phyloP scores from a whole-genome alignment of 2,797 vertebrate genomes.

The Sphenopsis melanotis region DNA sequence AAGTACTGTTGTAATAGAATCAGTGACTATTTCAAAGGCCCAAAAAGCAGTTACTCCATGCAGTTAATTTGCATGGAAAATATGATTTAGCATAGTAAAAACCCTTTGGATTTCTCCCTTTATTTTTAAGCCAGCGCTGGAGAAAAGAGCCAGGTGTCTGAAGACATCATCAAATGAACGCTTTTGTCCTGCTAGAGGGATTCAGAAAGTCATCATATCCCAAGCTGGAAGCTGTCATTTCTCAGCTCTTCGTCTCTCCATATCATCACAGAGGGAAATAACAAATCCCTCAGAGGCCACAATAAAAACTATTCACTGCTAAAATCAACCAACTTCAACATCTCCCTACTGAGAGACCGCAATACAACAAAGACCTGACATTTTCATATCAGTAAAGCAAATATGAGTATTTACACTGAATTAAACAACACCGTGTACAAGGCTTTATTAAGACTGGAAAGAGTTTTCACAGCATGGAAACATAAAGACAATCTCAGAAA shows the following conservation, averaged over 20 bases:
- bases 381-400: not conserved
- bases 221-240: not conserved
- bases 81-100: not conserved
- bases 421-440: not conserved
- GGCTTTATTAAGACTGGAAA: not conserved
- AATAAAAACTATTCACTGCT: not conserved
- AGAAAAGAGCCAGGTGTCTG: slow-evolving; percentile 14
- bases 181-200: not conserved
- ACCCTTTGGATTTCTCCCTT: not conserved
- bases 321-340: not conserved
- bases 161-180: not conserved
- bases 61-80: not conserved
- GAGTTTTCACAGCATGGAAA: not conserved
- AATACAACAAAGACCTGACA: not conserved
- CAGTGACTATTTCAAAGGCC: not conserved
- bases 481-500: not conserved
- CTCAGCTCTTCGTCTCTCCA: not conserved
- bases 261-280: not conserved
- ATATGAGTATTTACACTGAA: not conserved
- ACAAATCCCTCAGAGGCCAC: not conserved
- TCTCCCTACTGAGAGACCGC: not conserved
- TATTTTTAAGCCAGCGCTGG: not conserved
- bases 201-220: not conserved
- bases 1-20: not conserved
- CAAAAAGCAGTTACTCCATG: not conserved